phyloP scores from a whole-genome alignment of 1,140 invertebrate species.

The Amyelois transitella region DNA sequence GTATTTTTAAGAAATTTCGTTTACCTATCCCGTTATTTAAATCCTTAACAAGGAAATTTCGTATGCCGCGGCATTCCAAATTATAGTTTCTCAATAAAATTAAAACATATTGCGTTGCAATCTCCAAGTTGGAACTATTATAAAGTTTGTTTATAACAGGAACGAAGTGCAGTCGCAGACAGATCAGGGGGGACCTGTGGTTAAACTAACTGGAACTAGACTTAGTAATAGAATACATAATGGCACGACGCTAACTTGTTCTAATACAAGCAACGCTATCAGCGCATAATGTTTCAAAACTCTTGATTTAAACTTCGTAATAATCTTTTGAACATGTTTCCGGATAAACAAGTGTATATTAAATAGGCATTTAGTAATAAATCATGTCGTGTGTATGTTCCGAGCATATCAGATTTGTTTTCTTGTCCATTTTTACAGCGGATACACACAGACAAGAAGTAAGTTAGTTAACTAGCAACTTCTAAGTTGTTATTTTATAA shows the following conservation, averaged over 20 bases:
- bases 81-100: background rate
- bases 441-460: no score
- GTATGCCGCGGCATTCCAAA: background rate
- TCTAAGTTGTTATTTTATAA: background rate
- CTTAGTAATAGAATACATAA: background rate
- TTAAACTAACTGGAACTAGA: background rate
- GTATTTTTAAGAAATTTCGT: no score
- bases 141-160: background rate
- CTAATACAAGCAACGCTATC: background rate
- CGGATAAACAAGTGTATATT: background rate
- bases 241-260: background rate
- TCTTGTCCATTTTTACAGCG: no score
- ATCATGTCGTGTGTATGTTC: no score
- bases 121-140: background rate
- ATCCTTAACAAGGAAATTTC: no score
- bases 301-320: background rate
- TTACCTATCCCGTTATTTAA: no score
- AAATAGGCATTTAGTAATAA: background rate
- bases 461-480: no score
- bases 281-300: background rate
- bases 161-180: background rate
- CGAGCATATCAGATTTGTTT: no score
- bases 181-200: background rate
- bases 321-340: background rate
- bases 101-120: background rate